Base-by-base conservation (phyloP, 2,113 vertebrate species). In the Pangasianodon gigas region DNA sequence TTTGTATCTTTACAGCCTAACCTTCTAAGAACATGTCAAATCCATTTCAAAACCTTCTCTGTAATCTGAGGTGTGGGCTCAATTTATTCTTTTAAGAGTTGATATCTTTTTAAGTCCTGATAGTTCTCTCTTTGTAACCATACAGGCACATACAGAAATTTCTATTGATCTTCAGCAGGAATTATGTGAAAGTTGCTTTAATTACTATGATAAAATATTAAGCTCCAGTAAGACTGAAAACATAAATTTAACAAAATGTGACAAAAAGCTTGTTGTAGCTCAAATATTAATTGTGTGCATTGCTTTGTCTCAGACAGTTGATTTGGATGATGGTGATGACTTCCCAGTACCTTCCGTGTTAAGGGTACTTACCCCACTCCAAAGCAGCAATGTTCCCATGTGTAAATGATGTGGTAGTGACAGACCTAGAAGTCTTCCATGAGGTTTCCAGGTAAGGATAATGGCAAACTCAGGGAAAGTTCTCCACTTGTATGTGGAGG, bases 391-490 rank as follows among this genome's bases (percentile, higher is more conserved):
- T 29, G 44, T 65, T 85, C 80, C 51, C 84, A 67, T 62, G 51
- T 87, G 58, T 84, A 54, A 85, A 71, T 88, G 46, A 19, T 19
- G 69, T 71, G 48, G 69, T 41, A 80, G 21, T 84, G 51, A 87
- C 37, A 75, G 65, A 19, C 0, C 48, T 48, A 44, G 7, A 29
- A 86, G 67, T 46, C 26, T 84, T 87, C 13, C 21, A 5, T 52
- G 7, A 79, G 24, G 44, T 65, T 86, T 79, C 46, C 58, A 41
- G 21, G 29, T 79, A 11, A 71, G 77, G 80, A 86, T 29, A 86
- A 96, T 96, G 96, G 94, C 96, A 80, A 95, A 96, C 91, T 91
- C 94, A 14, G 95, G 95, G 29, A 96, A 95, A 90, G 93, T 96
- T 51, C 93, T 96, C 51, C 95, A 96, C 84, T 93, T 97, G 48